phyloP scores from a whole-genome alignment of 2,113 vertebrate genomes.

The Sinocyclocheilus grahami region DNA sequence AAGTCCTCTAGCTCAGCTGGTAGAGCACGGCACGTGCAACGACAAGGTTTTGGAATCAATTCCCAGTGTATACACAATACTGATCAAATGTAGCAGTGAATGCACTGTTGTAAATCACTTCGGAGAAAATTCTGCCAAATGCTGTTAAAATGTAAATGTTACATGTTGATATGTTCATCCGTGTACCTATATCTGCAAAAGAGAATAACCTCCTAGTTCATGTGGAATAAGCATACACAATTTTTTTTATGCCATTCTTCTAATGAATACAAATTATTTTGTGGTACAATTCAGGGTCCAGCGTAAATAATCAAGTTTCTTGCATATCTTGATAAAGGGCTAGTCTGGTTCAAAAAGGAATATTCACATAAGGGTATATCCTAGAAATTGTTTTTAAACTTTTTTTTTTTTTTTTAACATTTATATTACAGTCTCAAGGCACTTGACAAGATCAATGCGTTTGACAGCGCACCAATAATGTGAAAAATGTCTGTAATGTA shows the following conservation, averaged over 20 bases:
- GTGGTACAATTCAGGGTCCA: not conserved
- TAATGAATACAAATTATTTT: not conserved
- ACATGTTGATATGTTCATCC: not conserved
- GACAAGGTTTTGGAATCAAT: not conserved
- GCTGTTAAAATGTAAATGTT: not conserved
- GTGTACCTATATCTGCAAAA: not conserved
- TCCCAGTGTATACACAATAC: not conserved
- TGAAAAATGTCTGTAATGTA: slow-evolving; percentile 1
- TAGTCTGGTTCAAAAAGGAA: not conserved
- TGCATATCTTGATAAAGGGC: not conserved
- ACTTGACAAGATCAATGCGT: not conserved
- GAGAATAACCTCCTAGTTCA: not conserved
- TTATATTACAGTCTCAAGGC: not conserved
- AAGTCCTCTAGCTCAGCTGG: not conserved
- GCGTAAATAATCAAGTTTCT: not conserved
- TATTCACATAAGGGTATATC: not conserved
- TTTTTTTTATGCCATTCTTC: not conserved
- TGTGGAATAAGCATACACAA: not conserved
- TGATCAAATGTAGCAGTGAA: not conserved
- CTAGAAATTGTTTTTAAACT: not conserved
- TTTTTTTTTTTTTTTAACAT: not conserved
- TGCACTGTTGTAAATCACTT: slow-evolving; percentile 16
- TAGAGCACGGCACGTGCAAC: not conserved
- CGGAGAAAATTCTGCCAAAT: not conserved
- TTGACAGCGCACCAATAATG: not conserved